phyloP scores from a whole-genome alignment of 2,888 invertebrate species.

The Archips crataeganus region DNA sequence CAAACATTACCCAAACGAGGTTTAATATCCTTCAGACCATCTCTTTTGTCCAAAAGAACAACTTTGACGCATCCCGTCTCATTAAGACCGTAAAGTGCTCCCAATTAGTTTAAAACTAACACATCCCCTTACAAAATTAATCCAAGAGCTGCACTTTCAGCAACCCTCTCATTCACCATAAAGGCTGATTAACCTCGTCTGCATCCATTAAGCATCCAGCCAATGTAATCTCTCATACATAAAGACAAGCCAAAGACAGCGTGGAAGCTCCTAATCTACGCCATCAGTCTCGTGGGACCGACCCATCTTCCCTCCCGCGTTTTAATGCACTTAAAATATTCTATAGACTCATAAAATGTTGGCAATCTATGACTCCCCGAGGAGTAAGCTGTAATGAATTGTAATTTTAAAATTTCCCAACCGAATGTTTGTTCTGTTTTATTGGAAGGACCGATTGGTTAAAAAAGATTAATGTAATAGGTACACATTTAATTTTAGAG shows the following conservation, averaged over 20 bases:
- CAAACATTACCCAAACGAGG: not conserved
- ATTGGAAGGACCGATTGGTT: not conserved
- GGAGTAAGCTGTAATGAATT: slow-evolving; percentile 55
- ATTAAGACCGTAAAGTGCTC: not conserved
- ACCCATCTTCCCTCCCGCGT: slow-evolving; percentile 51
- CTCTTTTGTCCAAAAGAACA: not conserved
- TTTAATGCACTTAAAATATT: slow-evolving; percentile 79
- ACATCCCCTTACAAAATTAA: slow-evolving; percentile 21
- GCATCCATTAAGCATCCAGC: slow-evolving; percentile 37
- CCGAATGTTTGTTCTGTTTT: not conserved
- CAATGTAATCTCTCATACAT: slow-evolving; percentile 40
- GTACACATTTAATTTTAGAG: not conserved
- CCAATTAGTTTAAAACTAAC: slow-evolving; percentile 1
- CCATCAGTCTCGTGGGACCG: slow-evolving; percentile 34
- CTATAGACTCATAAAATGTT: slow-evolving; percentile 76
- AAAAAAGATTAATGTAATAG: not conserved
- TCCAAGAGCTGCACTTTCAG: slow-evolving; percentile 14
- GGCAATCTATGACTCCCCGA: slow-evolving; percentile 67
- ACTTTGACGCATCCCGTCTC: not conserved
- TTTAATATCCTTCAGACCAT: not conserved
- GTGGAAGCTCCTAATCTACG: slow-evolving; percentile 35
- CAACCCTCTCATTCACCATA: slow-evolving; percentile 18
- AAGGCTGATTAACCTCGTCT: slow-evolving; percentile 39
- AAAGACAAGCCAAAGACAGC: slow-evolving; percentile 40
- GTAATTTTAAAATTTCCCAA: slow-evolving; percentile 17